phyloP scores from a whole-genome alignment of 2,888 invertebrate species.

The Candidula unifasciata region DNA sequence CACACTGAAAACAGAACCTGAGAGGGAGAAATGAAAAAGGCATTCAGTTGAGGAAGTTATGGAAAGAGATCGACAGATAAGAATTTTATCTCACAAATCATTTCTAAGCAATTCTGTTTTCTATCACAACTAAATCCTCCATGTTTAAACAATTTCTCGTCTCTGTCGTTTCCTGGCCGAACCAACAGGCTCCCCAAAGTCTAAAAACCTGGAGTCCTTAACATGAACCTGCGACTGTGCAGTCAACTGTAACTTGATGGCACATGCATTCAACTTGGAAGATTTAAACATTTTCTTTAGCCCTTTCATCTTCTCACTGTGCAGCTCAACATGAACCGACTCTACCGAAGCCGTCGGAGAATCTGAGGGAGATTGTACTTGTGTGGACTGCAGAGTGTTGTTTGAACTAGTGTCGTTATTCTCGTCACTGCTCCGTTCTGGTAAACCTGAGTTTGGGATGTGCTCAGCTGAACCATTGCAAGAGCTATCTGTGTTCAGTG shows the following conservation, averaged over 20 bases:
- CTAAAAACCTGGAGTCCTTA: slow-evolving; percentile 69
- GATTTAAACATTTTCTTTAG: slow-evolving; percentile 90
- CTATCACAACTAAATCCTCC: neutral
- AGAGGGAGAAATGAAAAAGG: too few species aligned
- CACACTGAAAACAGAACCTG: too few species aligned
- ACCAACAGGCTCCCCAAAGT: slow-evolving; percentile 57
- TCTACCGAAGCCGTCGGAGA: slow-evolving; percentile 54
- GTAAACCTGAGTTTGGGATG: slow-evolving; percentile 76
- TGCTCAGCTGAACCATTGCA: slow-evolving; percentile 66
- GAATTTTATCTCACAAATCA: too few species aligned
- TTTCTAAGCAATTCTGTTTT: too few species aligned
- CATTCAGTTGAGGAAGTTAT: too few species aligned
- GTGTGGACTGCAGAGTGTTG: slow-evolving; percentile 51
- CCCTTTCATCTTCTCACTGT: slow-evolving; percentile 96
- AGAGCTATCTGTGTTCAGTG: slow-evolving; percentile 51
- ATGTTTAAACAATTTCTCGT: slow-evolving; percentile 56
- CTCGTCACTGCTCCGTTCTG: slow-evolving; percentile 75
- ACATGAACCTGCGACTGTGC: slow-evolving; percentile 91
- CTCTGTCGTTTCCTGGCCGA: slow-evolving; percentile 63
- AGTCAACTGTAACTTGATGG: slow-evolving; percentile 93
- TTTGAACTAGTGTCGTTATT: slow-evolving; percentile 64
- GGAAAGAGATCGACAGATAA: too few species aligned
- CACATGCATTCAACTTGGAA: slow-evolving; percentile 94
- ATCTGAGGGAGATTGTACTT: slow-evolving; percentile 53
- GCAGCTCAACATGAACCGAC: slow-evolving; percentile 81